Evolutionary conservation across 64 coral and sea anemone species (phyloP).

Genomic region (Orbicella faveolata): DNA sequence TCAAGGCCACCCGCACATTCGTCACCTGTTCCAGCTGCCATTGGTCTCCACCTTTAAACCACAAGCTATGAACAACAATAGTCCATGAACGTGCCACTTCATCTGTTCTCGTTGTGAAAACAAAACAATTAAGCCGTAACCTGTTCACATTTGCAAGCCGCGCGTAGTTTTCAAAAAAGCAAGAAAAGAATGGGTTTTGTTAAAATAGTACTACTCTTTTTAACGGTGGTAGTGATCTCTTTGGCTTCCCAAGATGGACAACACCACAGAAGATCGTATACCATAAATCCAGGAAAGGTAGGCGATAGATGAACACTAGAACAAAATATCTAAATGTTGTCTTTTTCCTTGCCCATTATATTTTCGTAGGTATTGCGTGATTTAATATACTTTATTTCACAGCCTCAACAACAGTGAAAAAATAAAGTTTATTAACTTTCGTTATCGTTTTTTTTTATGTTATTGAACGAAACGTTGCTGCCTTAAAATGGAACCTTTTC

Average conservation of each 20-base stretch:
- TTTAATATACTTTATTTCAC: not conserved
- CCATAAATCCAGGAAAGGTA: constrained; percentile 40
- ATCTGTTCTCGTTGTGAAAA: not conserved
- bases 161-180: not conserved
- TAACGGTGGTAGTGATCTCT: not conserved
- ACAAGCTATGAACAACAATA: not conserved
- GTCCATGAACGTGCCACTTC: not conserved
- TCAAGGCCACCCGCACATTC: not conserved
- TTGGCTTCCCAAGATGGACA: not conserved
- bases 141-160: constrained; percentile 5
- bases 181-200: not conserved
- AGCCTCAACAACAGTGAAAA: too few relatives aligned
- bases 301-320: too few relatives aligned
- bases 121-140: not conserved
- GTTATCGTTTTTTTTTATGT: too few relatives aligned
- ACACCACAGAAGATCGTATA: constrained; percentile 8
- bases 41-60: not conserved
- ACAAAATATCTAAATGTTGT: not conserved
- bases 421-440: too few relatives aligned
- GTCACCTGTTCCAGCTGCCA: not conserved
- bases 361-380: not conserved
- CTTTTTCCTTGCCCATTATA: not conserved
- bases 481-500: too few relatives aligned
- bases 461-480: too few relatives aligned
- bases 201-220: not conserved